These are phyloP conservation scores for Neosilurus mollespiculum DNA, from an alignment of 2,797 vertebrate genomes.

Conservation along the genomic window DNA sequence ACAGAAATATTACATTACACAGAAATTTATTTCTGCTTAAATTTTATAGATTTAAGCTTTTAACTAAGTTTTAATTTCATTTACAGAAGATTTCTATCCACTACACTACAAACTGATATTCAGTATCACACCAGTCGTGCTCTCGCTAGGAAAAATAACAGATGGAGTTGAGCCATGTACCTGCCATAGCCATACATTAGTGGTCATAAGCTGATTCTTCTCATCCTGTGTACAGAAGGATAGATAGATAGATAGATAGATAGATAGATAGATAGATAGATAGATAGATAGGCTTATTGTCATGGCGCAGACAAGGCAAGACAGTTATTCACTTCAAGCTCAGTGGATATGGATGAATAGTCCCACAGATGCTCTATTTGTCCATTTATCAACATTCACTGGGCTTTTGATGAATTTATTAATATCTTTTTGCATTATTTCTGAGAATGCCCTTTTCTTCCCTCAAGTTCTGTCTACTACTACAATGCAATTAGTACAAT, in stretches of 20 bases:
- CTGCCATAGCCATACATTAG: conserved; percentile 97
- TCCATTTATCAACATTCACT: too few species aligned
- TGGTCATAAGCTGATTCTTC: conserved; percentile 98
- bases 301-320: too few species aligned
- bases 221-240: conserved; percentile 81
- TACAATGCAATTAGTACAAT: not conserved
- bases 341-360: too few species aligned
- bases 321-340: too few species aligned
- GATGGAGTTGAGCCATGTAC: conserved; percentile 65
- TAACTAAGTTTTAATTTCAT: not conserved
- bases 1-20: not conserved
- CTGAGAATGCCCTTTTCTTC: not conserved
- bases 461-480: not conserved
- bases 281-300: too few species aligned
- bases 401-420: too few species aligned
- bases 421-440: not conserved
- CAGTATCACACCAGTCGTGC: not conserved
- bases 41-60: not conserved
- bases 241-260: not conserved
- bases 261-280: not conserved
- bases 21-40: not conserved
- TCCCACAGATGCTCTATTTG: too few species aligned
- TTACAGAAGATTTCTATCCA: not conserved
- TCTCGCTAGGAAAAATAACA: not conserved
- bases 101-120: not conserved